phyloP scores from a whole-genome alignment of 1,140 invertebrate species.

The Heliconius himera region DNA sequence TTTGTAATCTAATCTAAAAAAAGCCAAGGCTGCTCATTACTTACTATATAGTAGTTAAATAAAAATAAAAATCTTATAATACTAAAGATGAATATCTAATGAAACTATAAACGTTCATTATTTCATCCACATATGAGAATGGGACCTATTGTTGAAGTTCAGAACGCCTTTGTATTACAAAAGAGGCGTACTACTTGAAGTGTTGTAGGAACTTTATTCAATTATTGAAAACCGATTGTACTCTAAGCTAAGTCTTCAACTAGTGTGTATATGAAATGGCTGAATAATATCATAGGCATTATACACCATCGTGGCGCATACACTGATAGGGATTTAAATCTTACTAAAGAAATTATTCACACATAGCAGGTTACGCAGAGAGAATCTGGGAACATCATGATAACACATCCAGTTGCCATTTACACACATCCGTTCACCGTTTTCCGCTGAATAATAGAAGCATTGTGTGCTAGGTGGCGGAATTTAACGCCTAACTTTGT shows the following conservation, averaged over 20 bases:
- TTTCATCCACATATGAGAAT: neutral
- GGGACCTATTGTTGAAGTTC: neutral
- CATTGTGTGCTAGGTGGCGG: too few species aligned
- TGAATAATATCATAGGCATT: neutral
- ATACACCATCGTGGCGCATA: too few species aligned
- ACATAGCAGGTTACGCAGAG: too few species aligned
- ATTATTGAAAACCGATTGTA: neutral
- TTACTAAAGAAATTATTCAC: too few species aligned
- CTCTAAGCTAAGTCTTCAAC: neutral
- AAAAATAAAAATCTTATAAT: neutral
- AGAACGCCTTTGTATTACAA: neutral
- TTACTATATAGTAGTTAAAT: neutral
- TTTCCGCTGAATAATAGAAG: too few species aligned
- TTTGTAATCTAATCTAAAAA: too few species aligned
- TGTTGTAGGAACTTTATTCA: constrained; percentile 1
- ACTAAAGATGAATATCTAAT: neutral
- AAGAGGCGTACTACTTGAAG: neutral
- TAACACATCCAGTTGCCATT: too few species aligned
- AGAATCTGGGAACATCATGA: too few species aligned
- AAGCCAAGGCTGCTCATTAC: neutral
- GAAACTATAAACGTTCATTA: neutral
- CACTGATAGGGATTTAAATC: too few species aligned
- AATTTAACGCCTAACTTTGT: too few species aligned
- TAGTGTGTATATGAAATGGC: neutral
- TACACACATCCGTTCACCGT: too few species aligned